These are phyloP conservation scores for Lathamus discolor DNA, from an alignment of 2,113 vertebrate genomes.

Conservation along the genomic window DNA sequence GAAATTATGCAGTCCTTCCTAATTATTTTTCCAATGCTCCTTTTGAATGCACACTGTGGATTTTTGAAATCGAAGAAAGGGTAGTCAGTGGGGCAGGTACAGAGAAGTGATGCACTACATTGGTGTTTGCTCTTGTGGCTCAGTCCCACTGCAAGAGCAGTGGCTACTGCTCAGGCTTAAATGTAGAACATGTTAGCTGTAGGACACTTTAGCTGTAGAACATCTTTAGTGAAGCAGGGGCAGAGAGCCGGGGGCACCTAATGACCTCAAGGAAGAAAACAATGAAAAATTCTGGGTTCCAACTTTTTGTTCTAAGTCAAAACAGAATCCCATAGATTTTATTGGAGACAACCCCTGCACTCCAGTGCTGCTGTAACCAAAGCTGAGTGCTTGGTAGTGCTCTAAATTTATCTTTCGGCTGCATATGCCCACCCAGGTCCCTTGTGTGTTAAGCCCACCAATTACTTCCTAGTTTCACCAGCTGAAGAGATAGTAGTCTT, in stretches of 20 bases:
- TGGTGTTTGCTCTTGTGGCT: not conserved
- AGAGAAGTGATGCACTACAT: not conserved
- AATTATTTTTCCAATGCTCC: rapidly evolving
- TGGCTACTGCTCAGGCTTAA: not conserved
- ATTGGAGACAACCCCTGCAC: not conserved
- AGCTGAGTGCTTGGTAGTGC: not conserved
- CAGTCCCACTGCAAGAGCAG: not conserved
- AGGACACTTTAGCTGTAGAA: not conserved
- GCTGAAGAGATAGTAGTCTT: not conserved
- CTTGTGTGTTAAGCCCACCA: not conserved
- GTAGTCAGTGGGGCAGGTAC: rapidly evolving
- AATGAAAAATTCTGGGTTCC: not conserved
- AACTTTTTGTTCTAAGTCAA: not conserved
- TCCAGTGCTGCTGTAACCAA: not conserved
- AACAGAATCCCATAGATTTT: not conserved
- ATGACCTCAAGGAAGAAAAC: not conserved
- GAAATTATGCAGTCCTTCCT: not conserved
- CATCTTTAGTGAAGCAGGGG: not conserved
- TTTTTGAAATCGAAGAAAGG: not conserved
- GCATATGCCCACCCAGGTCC: not conserved
- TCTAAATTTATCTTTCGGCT: not conserved
- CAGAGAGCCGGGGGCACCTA: not conserved
- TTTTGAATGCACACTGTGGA: not conserved
- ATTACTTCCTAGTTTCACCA: not conserved
- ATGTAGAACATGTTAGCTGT: not conserved